These are phyloP conservation scores for Tribolium madens DNA, from an alignment of 1,140 invertebrate genomes.

Conservation along the genomic window DNA sequence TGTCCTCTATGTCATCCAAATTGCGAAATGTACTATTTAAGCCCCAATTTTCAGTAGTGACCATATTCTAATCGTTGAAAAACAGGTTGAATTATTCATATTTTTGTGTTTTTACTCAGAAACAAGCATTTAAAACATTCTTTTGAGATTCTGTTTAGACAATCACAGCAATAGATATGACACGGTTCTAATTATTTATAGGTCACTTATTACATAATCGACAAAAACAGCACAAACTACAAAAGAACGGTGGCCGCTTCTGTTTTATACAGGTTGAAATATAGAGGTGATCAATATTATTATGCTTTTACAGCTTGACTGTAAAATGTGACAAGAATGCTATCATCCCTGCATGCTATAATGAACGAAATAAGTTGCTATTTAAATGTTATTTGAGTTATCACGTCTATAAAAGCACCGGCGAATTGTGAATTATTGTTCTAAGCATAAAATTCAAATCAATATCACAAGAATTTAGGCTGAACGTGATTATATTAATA, in stretches of 20 bases:
- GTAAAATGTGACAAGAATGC: constrained; percentile 15
- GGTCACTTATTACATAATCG: constrained; percentile 24
- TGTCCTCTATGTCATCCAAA: constrained; percentile 17
- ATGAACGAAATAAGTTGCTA: neutral
- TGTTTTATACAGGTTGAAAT: neutral
- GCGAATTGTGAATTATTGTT: neutral
- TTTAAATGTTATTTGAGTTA: neutral
- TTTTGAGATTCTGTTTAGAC: too few relatives aligned
- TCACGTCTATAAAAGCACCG: neutral
- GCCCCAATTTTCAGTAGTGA: neutral
- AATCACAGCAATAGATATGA: neutral
- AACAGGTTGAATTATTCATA: too few relatives aligned
- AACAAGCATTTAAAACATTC: too few relatives aligned
- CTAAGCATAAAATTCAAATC: neutral
- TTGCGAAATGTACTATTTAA: constrained; percentile 2
- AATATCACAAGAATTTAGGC: neutral
- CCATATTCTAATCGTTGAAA: too few relatives aligned
- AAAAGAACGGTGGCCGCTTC: constrained; percentile 13
- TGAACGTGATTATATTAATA: neutral
- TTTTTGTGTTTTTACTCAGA: too few relatives aligned
- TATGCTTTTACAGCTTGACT: constrained; percentile 20
- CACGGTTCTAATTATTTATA: constrained; percentile 13
- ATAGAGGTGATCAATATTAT: constrained; percentile 16
- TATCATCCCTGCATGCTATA: neutral
- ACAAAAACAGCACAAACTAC: constrained; percentile 19